Evolutionary conservation across 92 coral and sea anemone species (phyloP).

Genomic region (Chrysogorgia sp.): DNA sequence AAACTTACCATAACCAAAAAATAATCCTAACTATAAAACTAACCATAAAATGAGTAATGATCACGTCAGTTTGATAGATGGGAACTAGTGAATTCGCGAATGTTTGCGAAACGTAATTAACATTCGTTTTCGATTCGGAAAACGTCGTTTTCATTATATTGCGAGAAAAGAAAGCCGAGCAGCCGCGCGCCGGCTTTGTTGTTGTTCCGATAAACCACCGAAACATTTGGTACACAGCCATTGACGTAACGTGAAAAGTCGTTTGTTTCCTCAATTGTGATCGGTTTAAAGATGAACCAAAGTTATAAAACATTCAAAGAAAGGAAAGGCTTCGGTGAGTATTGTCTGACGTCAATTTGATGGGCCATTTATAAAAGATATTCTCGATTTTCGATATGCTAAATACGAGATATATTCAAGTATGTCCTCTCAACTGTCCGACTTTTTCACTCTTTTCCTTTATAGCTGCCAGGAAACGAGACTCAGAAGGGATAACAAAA

Average conservation of each 20-base stretch:
- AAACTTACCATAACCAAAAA: too few species aligned
- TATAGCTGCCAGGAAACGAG: slow-evolving; percentile 91
- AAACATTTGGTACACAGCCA: neutral
- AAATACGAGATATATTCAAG: neutral
- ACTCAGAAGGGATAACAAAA: slow-evolving; percentile 85
- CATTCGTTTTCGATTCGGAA: slow-evolving; percentile 8
- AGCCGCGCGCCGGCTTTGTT: neutral
- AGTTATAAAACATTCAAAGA: slow-evolving; percentile 78
- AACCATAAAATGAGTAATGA: too few species aligned
- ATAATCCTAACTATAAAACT: too few species aligned
- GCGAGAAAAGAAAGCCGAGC: slow-evolving; percentile 9
- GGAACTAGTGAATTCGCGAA: too few species aligned
- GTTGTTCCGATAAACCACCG: too few species aligned
- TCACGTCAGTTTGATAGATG: neutral
- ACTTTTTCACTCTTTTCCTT: neutral
- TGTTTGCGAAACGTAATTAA: neutral
- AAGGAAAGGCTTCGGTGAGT: slow-evolving; percentile 95
- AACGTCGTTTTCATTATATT: slow-evolving; percentile 25
- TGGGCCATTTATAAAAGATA: neutral
- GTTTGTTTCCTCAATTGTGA: neutral
- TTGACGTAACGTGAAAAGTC: neutral
- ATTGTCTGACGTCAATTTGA: neutral
- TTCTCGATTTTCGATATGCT: neutral
- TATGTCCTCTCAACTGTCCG: neutral
- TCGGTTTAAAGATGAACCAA: slow-evolving; percentile 54